Conservation (phyloP, 2,888 invertebrate species). For the Cantharis lateralis region DNA sequence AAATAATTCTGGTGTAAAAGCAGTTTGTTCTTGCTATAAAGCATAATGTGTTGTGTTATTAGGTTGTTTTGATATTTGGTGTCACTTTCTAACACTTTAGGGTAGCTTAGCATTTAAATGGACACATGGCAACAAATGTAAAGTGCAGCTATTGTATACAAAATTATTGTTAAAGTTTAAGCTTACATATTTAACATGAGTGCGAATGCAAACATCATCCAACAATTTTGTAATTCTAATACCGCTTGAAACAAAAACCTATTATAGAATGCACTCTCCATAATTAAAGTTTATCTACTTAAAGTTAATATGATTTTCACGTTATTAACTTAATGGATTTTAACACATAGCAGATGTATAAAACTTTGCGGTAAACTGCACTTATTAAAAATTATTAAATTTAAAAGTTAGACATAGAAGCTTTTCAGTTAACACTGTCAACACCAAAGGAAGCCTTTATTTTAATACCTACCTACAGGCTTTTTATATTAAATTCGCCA, state of each 20-base stretch:
- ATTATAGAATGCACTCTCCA: conserved; percentile 22
- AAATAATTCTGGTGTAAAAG: conserved; percentile 11
- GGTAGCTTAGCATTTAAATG: conserved; percentile 35
- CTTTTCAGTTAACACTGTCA: not conserved
- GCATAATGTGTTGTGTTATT: conserved; percentile 8
- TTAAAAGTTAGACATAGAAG: not conserved
- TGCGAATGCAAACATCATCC: conserved; percentile 9
- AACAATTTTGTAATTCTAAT: conserved; percentile 12
- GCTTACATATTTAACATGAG: conserved; percentile 16
- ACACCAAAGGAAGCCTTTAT: not conserved
- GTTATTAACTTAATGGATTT: conserved; percentile 17
- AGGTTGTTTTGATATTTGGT: conserved; percentile 30
- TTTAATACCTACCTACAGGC: not conserved
- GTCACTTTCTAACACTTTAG: conserved; percentile 19
- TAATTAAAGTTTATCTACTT: conserved; percentile 24
- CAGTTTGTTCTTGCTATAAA: conserved; percentile 16
- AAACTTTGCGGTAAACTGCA: conserved; percentile 6
- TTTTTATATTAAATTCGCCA: not conserved
- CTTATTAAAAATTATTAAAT: not conserved
- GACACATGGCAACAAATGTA: conserved; percentile 17
- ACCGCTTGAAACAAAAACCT: conserved; percentile 7
- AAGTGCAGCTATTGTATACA: conserved; percentile 20
- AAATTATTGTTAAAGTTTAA: conserved; percentile 20
- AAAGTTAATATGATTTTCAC: conserved; percentile 10
- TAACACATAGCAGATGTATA: conserved; percentile 17